Percentiles rank a stretch among this genome's conserved stretches.
phyloP scores from a whole-genome alignment of 2,113 vertebrate species.

The Eulemur macaco region DNA sequence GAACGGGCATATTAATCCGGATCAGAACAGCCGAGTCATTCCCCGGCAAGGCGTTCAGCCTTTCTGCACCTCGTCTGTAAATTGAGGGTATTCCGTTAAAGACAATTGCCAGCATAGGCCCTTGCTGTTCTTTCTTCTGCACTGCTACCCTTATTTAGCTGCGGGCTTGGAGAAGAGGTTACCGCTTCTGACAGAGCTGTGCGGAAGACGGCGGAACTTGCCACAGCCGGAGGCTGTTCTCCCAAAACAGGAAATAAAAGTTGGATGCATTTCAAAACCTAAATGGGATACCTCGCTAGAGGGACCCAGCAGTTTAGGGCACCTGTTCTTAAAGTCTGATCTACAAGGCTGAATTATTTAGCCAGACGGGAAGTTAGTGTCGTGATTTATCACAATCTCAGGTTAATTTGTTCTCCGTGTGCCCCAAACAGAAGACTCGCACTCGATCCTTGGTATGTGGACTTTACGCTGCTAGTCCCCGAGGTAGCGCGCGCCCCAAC shows the following conservation, averaged over 20 bases:
- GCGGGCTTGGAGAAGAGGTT: not conserved
- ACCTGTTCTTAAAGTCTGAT: not conserved
- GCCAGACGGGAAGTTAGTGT: not conserved
- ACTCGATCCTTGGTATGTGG: not conserved
- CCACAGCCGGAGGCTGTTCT: not conserved
- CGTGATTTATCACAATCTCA: not conserved
- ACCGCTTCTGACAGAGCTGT: not conserved
- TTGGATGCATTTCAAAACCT: not conserved
- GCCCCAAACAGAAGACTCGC: not conserved
- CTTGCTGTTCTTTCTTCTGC: not conserved
- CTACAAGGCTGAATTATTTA: not conserved
- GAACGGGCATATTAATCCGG: no score
- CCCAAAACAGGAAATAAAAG: not conserved
- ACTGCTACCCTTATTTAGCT: not conserved
- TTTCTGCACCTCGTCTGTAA: not conserved
- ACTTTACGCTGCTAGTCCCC: accelerated
- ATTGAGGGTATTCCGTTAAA: not conserved
- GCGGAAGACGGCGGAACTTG: not conserved
- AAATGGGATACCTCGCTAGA: not conserved
- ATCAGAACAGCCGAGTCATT: not conserved
- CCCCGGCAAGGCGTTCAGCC: accelerated
- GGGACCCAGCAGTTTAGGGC: not conserved
- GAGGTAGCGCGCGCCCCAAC: not conserved
- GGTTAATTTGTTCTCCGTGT: not conserved
- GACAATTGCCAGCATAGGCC: not conserved